phyloP scores from a whole-genome alignment of 2,113 vertebrate species.

The Hydrolagus affinis region DNA sequence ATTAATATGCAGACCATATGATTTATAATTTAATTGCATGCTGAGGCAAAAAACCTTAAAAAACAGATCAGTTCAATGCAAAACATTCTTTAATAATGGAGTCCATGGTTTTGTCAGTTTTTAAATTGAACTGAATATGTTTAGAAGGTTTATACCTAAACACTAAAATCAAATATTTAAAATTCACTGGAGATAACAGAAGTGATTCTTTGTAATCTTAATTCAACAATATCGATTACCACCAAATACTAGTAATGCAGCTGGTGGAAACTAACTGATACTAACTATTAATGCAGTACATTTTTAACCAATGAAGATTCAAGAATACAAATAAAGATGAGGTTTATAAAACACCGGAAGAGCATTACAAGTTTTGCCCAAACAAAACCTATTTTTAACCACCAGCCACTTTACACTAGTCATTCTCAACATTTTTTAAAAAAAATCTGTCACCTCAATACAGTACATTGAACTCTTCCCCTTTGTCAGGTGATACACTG shows the following conservation, averaged over 20 bases:
- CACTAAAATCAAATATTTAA: no score
- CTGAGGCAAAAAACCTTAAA: no score
- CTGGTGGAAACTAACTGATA: neutral
- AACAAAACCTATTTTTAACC: neutral
- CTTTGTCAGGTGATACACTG: neutral
- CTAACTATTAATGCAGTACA: neutral
- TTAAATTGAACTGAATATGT: no score
- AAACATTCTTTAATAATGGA: no score
- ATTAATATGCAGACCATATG: no score
- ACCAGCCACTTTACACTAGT: neutral
- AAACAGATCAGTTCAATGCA: no score
- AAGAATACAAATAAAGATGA: constrained; percentile 1
- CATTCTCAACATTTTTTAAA: neutral
- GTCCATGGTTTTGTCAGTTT: no score
- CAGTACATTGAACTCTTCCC: neutral
- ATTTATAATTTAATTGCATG: no score
- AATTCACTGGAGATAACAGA: no score
- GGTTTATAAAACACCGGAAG: neutral
- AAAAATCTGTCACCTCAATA: neutral
- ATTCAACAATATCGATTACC: neutral
- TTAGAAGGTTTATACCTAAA: no score
- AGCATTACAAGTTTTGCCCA: neutral
- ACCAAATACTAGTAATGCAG: neutral
- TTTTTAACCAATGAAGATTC: neutral
- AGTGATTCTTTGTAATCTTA: neutral